These are phyloP conservation scores for Coptotermes formosanus DNA, from an alignment of 1,140 invertebrate genomes.

Conservation along the genomic window DNA sequence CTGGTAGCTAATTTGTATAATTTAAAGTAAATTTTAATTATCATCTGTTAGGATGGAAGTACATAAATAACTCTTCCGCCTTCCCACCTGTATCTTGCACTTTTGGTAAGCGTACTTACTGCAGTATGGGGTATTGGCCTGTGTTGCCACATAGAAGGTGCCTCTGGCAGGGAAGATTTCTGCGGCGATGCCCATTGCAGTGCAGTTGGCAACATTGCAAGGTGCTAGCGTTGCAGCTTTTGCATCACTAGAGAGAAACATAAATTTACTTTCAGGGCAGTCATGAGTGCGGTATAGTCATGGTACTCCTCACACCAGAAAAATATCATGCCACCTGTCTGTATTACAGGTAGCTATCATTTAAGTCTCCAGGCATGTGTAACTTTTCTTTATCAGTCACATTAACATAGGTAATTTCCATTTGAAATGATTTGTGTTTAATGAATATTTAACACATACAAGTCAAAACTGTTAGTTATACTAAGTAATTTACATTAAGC, in stretches of 20 bases:
- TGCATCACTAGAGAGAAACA: constrained; percentile 29
- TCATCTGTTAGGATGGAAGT: no score
- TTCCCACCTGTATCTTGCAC: no score
- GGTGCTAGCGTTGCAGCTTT: constrained; percentile 30
- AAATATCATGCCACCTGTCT: neutral
- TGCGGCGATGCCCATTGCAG: constrained; percentile 39
- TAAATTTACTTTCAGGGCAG: neutral
- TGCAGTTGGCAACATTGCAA: constrained; percentile 39
- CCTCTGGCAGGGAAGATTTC: neutral
- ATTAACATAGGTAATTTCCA: no score
- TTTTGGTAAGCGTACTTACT: neutral
- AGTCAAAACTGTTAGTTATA: no score
- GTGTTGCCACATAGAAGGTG: neutral
- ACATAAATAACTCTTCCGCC: no score
- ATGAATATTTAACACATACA: no score
- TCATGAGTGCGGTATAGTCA: neutral
- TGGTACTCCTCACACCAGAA: neutral
- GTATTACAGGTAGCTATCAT: neutral
- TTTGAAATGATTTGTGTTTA: no score
- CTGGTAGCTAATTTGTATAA: no score
- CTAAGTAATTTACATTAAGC: no score
- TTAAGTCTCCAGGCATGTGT: neutral
- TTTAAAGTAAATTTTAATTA: no score
- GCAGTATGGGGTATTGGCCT: constrained; percentile 5
- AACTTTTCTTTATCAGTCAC: neutral